Conservation (phyloP, 2,888 invertebrate species). For the Perithous albicinctus region DNA sequence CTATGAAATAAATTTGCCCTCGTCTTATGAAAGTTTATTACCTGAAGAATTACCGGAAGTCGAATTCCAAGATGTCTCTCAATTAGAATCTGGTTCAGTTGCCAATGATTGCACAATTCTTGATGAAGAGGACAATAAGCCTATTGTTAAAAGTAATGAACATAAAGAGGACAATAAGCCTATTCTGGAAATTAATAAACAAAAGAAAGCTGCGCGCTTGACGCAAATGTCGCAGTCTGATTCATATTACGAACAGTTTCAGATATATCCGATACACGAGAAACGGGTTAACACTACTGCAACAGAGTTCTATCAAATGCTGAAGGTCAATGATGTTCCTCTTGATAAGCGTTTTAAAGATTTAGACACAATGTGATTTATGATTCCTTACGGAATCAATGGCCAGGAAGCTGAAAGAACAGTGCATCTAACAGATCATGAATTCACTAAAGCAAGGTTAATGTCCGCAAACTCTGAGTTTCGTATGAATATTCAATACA, state of each 20-base stretch:
- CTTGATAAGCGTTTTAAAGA: constrained; percentile 50
- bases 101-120: neutral
- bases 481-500: constrained; percentile 72
- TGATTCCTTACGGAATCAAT: constrained; percentile 54
- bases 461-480: constrained; percentile 73
- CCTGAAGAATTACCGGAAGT: constrained; percentile 1
- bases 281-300: constrained; percentile 62
- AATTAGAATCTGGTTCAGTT: neutral
- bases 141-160: too few relatives aligned
- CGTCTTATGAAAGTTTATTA: constrained; percentile 27
- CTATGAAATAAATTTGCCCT: constrained; percentile 68
- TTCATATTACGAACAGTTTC: constrained; percentile 61
- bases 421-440: constrained; percentile 68
- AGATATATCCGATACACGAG: too few relatives aligned
- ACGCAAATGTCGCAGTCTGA: too few relatives aligned
- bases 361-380: constrained; percentile 68
- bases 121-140: too few relatives aligned
- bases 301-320: constrained; percentile 72
- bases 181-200: constrained; percentile 1
- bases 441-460: constrained; percentile 70
- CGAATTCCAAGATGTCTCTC: constrained; percentile 16
- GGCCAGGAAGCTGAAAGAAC: constrained; percentile 63
- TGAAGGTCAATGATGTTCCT: constrained; percentile 66
- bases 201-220: constrained; percentile 28
- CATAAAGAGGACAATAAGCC: neutral